These are phyloP conservation scores for Hephaestus fuliginosus DNA, from an alignment of 2,797 vertebrate genomes.

Conservation along the genomic window DNA sequence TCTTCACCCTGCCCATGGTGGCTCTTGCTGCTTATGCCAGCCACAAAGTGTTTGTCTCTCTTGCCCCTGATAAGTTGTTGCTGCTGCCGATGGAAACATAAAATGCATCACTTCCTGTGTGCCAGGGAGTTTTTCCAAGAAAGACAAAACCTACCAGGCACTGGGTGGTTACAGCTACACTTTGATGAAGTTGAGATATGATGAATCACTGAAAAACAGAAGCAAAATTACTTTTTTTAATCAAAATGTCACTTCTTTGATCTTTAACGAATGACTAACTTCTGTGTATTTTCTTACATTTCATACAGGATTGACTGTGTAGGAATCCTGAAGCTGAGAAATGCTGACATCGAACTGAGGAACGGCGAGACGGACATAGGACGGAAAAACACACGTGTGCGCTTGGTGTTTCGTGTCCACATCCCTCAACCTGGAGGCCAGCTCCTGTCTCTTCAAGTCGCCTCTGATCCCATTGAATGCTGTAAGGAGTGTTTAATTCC, in stretches of 20 bases:
- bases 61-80: neutral
- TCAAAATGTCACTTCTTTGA: neutral
- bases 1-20: neutral
- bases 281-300: neutral
- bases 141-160: conserved; percentile 12
- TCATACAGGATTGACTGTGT: conserved; percentile 93
- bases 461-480: conserved; percentile 96
- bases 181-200: neutral
- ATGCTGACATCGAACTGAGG: conserved; percentile 95
- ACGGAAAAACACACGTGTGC: conserved; percentile 95
- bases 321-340: conserved; percentile 95
- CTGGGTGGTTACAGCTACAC: conserved; percentile 18
- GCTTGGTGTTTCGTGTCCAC: conserved; percentile 95
- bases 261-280: neutral
- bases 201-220: conserved; percentile 31
- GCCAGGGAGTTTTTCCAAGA: conserved; percentile 55
- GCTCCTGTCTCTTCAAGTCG: conserved; percentile 90
- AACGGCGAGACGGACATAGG: conserved; percentile 98
- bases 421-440: conserved; percentile 91
- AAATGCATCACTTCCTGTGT: conserved; percentile 60
- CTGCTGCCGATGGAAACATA: conserved; percentile 33
- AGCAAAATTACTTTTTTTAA: neutral
- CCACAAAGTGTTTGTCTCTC: neutral
- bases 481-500: conserved; percentile 85
- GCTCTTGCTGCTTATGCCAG: neutral